Evolutionary conservation across 92 coral and sea anemone species (phyloP).

Genomic region (Epizoanthus scotinus): DNA sequence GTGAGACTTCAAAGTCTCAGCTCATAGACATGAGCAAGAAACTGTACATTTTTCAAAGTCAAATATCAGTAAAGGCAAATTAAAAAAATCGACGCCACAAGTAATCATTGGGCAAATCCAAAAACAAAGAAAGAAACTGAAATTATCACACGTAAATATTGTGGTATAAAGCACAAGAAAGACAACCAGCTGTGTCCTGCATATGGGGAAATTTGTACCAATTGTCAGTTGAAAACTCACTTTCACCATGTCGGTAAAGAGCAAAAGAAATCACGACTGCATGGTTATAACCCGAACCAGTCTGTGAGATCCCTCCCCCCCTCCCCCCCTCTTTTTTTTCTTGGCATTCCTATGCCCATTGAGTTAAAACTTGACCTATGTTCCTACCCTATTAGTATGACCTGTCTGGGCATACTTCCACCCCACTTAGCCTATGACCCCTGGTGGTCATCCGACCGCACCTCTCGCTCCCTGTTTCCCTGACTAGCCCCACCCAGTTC

Average conservation of each 20-base stretch:
- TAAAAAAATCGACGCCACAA: background rate
- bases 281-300: no score
- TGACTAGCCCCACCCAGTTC: no score
- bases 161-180: slow-evolving; percentile 12
- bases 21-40: slow-evolving; percentile 2
- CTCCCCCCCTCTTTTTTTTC: no score
- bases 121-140: slow-evolving; percentile 13
- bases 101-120: background rate
- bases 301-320: no score
- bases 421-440: no score
- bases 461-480: no score
- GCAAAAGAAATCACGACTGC: background rate
- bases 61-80: slow-evolving; percentile 15
- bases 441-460: no score
- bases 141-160: background rate
- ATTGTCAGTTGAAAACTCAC: background rate
- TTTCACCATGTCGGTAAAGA: slow-evolving; percentile 1
- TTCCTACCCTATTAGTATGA: no score
- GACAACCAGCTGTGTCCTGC: slow-evolving; percentile 20
- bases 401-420: no score
- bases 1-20: background rate
- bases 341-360: no score
- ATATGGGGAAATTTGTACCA: slow-evolving; percentile 19
- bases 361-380: no score
- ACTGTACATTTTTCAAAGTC: background rate